phyloP scores from a whole-genome alignment of 2,888 invertebrate species.

The Physocephala rufipes region DNA sequence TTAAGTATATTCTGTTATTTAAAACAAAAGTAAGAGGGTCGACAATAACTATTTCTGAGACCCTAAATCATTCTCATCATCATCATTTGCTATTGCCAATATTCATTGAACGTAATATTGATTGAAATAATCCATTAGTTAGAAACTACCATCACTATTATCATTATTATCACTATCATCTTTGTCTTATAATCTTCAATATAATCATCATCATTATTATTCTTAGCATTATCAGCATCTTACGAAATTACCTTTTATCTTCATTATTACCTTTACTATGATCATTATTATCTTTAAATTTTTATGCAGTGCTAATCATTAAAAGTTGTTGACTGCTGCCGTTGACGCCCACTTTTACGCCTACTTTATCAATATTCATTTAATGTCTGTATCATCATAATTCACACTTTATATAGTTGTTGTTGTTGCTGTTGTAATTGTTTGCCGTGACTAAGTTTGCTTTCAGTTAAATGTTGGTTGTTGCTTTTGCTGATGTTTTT shows the following conservation, averaged over 20 bases:
- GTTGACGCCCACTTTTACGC: slow-evolving; percentile 57
- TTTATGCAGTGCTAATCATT: no score
- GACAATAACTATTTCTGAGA: no score
- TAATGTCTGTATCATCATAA: slow-evolving; percentile 50
- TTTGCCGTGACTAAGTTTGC: no score
- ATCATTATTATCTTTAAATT: slow-evolving; percentile 28
- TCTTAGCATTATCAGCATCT: background rate
- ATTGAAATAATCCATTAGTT: background rate
- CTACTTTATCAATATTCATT: slow-evolving; percentile 64
- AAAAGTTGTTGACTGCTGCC: slow-evolving; percentile 22
- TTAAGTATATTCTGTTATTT: no score
- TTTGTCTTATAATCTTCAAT: no score
- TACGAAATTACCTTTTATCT: slow-evolving; percentile 22
- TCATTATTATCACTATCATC: slow-evolving; percentile 36
- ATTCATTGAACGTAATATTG: no score
- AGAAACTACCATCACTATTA: slow-evolving; percentile 1
- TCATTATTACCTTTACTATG: slow-evolving; percentile 9
- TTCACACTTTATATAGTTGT: slow-evolving; percentile 11
- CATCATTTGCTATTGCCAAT: no score
- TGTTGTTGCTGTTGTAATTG: slow-evolving; percentile 18
- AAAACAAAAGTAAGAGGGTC: no score
- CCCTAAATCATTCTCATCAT: no score
- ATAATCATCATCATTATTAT: background rate
- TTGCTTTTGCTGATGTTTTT: slow-evolving; percentile 21
- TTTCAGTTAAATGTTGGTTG: slow-evolving; percentile 16